These are phyloP conservation scores for Liopterus haemorrhoidalis DNA, from an alignment of 2,888 invertebrate species.

Conservation along the genomic window DNA sequence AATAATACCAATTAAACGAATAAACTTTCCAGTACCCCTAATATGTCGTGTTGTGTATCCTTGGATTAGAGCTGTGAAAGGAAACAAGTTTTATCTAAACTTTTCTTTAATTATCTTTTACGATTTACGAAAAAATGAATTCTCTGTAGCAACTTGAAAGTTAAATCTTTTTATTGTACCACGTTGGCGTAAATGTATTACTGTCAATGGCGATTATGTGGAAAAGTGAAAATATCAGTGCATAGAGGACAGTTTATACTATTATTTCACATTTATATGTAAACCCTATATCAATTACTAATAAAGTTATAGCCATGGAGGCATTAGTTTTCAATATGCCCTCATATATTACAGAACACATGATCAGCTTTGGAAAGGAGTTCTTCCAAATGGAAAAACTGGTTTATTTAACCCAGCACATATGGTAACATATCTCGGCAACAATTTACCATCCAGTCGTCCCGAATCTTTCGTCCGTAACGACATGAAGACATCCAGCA, in stretches of 20 bases:
- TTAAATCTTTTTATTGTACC: too few species aligned
- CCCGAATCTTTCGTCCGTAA: constrained; percentile 48
- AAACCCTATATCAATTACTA: not conserved
- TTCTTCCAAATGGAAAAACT: constrained; percentile 80
- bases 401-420: constrained; percentile 87
- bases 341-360: constrained; percentile 47
- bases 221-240: not conserved
- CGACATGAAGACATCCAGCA: constrained; percentile 56
- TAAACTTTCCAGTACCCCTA: too few species aligned
- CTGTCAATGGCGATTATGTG: not conserved
- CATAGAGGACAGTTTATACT: too few species aligned
- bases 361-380: constrained; percentile 82
- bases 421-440: constrained; percentile 79
- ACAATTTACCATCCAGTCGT: constrained; percentile 58
- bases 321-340: constrained; percentile 24
- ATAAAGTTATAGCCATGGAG: constrained; percentile 32
- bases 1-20: too few species aligned
- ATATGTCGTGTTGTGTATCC: too few species aligned
- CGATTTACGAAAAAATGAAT: too few species aligned
- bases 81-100: too few species aligned
- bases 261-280: too few species aligned
- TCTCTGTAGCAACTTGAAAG: too few species aligned
- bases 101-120: too few species aligned
- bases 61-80: too few species aligned
- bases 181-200: not conserved